Evolutionary conservation across 2,113 vertebrate genomes (phyloP), one percentile per base, ranked within the genome.

Genomic region (Halcyon malimbica): DNA sequence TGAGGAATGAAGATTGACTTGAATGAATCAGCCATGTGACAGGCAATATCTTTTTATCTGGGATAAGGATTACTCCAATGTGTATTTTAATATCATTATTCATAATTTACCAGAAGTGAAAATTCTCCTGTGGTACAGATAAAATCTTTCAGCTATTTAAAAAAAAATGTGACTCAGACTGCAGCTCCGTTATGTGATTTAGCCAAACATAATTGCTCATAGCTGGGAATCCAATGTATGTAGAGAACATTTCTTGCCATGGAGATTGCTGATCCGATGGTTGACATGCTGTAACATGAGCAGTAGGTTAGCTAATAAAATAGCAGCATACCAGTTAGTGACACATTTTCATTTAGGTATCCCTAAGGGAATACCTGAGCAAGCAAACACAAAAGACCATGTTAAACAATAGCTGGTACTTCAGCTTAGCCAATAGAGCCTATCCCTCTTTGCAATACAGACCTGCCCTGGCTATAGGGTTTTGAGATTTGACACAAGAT

Each of bases 1-100:
- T 67, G 48, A 75, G 76, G 62, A 89, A 65, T 71, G 53, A 93
- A 78, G 60, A 35, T n/a, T 60, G 42, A 48, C 62, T 87, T 64
- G 62, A 94, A 75, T 83, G 60, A 92, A 87, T 16, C 39, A 89
- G 29, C 16, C 31, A 20, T 68, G 21, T 87, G 65, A 81, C 64
- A 44, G 44, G 54, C 62, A 79, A 68, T 69, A 71, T 68, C 12
- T 54, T 85, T 60, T 87, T 87, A 87, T 85, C 63, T 69, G 44
- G 0, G 4, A 39, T 84, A 53, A 91, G 29, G 11, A 82, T 93
- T 91, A 71, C 53, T 87, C 48, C 56, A 63, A n/a, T 37, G 59
- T 87, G 19, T 94, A 89, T 94, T 96, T 97, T 84, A 87, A 91
- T 84, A 83, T 50, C 29, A 42, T 84, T 95, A 82, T 94, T 92